Evolutionary conservation across 2,113 vertebrate genomes (phyloP).

Genomic region (Prionailurus bengalensis): DNA sequence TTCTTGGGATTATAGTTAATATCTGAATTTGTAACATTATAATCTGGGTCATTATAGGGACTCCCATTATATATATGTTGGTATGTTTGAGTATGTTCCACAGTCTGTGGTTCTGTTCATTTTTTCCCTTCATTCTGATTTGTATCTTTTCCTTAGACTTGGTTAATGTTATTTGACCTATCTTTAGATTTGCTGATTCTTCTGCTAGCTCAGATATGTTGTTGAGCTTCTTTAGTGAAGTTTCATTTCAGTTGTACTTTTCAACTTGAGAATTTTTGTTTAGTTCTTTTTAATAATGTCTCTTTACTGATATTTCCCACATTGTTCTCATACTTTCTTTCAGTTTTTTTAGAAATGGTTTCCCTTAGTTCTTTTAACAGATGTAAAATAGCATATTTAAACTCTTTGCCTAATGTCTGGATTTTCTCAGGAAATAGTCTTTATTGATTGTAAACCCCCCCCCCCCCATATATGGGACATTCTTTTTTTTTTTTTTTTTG

Average conservation of each 20-base stretch:
- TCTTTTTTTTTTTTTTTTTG: neutral
- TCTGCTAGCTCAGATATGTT: neutral
- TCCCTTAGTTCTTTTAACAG: slow-evolving; percentile 20
- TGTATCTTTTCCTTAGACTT: neutral
- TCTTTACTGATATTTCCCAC: neutral
- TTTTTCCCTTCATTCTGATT: neutral
- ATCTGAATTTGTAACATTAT: neutral
- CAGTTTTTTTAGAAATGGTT: slow-evolving; percentile 15
- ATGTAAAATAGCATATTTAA: neutral
- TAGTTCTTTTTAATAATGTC: neutral
- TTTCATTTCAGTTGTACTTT: slow-evolving; percentile 35
- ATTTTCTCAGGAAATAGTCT: neutral
- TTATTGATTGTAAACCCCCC: neutral
- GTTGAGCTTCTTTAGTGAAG: neutral
- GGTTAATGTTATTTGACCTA: neutral
- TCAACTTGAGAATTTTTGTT: slow-evolving; percentile 10
- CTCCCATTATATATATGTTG: neutral
- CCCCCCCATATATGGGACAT: neutral
- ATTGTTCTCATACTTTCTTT: neutral
- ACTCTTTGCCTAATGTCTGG: neutral
- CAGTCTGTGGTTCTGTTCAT: neutral
- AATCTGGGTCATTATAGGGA: neutral
- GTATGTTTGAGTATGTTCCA: neutral
- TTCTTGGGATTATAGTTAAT: neutral
- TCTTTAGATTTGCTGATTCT: neutral